Evolutionary conservation across 2,797 vertebrate species (phyloP), one percentile per base, ranked within the genome.

Genomic region (Sebastes matsubarae): DNA sequence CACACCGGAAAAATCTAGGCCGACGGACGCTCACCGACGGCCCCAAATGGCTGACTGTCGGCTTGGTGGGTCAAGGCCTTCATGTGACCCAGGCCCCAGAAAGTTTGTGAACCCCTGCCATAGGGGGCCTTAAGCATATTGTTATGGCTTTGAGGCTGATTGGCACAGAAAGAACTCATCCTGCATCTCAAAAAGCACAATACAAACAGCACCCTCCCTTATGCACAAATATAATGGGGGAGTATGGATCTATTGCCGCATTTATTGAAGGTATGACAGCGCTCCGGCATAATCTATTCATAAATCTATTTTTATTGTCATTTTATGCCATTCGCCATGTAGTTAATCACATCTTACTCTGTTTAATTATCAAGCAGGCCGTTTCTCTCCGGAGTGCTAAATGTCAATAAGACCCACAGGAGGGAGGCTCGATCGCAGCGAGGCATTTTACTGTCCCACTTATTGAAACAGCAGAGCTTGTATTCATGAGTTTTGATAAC

Each of bases 361-460:
- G 74, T 90, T 92, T 92, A 92, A 93, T 92, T 90, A 91, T 68
- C 85, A 82, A 80, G 74, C 63, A 12, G 79, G 68, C 66, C 46
- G 52, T 90, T 90, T 84, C 73, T 85, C 81, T 79, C 71, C 59
- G 36, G 80, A 87, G 80, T 32, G 75, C 80, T 82, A 87, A 92
- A 93, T 91, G 90, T 92, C 91, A 93, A 82, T 89, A 87, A 86
- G 75, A 84, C 83, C 89, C 87, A 87, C 85, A 84, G 88, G 91
- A 90, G 76, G 55, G 75, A 84, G 10, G 66, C 77, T 80, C 4
- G 11, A 80, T 69, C 38, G 79, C 72, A 90, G 75, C 8, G 2
- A 85, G 64, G 76, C 84, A 72, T 86, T 83, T 87, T 38, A 72
- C 75, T 79, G 84, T 78, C 85, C 82, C 84, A 82, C 89, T 88